These are phyloP conservation scores for Capitella teleta DNA, from an alignment of 1,140 invertebrate species.

Conservation along the genomic window DNA sequence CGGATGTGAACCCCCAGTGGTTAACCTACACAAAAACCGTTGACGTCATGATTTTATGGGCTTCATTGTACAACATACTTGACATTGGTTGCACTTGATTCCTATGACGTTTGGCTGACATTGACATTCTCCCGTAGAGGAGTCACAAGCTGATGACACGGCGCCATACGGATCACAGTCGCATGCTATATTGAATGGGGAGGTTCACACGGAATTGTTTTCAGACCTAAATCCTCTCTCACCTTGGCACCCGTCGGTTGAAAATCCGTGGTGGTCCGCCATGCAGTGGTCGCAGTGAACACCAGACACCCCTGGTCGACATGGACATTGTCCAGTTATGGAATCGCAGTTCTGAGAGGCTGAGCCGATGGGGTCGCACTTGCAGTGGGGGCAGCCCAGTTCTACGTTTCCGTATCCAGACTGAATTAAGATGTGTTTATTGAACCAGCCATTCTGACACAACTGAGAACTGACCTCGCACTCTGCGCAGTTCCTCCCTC, in stretches of 20 bases:
- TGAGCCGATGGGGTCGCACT: constrained; percentile 73
- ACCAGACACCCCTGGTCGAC: constrained; percentile 79
- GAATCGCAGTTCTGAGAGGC: constrained; percentile 53
- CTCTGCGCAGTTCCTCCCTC: constrained; percentile 81
- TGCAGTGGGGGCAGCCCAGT: constrained; percentile 48
- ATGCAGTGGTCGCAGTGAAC: constrained; percentile 86
- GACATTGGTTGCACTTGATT: constrained; percentile 83
- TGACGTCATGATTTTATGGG: too few relatives aligned
- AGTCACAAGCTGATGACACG: constrained; percentile 9
- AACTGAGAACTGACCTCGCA: too few relatives aligned
- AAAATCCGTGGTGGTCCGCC: constrained; percentile 56
- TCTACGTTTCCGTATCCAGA: constrained; percentile 47
- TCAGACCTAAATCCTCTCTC: constrained; percentile 20
- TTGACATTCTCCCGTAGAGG: constrained; percentile 27
- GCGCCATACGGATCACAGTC: too few relatives aligned
- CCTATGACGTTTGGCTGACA: constrained; percentile 85
- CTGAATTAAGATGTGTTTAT: constrained; percentile 30
- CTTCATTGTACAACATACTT: too few relatives aligned
- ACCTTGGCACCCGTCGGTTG: constrained; percentile 37
- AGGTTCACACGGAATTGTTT: too few relatives aligned
- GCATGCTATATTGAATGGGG: too few relatives aligned
- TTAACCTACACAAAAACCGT: background rate
- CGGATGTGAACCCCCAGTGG: constrained; percentile 19
- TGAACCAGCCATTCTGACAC: too few relatives aligned
- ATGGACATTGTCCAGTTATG: constrained; percentile 43